Base-by-base conservation (phyloP, 1,140 invertebrate species). In the Leptoteleia sp. region DNA sequence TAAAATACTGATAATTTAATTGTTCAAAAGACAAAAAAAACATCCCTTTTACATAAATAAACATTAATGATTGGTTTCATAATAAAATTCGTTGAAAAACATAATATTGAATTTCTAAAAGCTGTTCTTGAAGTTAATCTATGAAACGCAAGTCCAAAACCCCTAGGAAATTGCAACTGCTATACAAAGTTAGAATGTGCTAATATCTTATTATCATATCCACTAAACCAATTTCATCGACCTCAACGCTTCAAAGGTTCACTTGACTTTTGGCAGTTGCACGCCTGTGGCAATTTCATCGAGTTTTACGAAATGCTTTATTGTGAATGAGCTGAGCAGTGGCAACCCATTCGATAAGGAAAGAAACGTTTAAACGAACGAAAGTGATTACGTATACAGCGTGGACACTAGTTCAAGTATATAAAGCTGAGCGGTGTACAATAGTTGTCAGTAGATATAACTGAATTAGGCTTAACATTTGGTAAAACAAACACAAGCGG, bases 381-480 rank as follows among this genome's bases (percentile, higher is more conserved):
- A 82, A 81, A 81, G 76, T 76, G 79, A 79, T 82, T 81, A 82
- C 79, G 76, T 82, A 45, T 54, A 61, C 38, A 54, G 33, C 45
- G 17, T 40, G 47, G 27, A 27, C 7, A 29, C 33, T 8, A 27
- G 17, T 70, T 78, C 42, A 79, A 71, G 54, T 82, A 82, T 83
- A 83, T 81, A 81, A 76, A 83, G 67, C 71, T 59, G 27, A 17
- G 54, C 59, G 6, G 31, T 16, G 4, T 54, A 40, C 57, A 33
- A 54, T 45, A 42, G 27, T 75, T 19, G 54, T 82, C 77, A 82
- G 80, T 80, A 59, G 38, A 59, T 76, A 50, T 22, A 16, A 59
- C 22, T 19, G 27, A 40, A 65, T 62, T 64, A 35, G 45, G 16
- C 17, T 55, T 29, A 64, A 33, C 57, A 48, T 31, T 19, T 31